Percentiles rank a stretch among this genome's conserved stretches.
phyloP scores from a whole-genome alignment of 2,797 vertebrate genomes.

The Cuculus canorus region DNA sequence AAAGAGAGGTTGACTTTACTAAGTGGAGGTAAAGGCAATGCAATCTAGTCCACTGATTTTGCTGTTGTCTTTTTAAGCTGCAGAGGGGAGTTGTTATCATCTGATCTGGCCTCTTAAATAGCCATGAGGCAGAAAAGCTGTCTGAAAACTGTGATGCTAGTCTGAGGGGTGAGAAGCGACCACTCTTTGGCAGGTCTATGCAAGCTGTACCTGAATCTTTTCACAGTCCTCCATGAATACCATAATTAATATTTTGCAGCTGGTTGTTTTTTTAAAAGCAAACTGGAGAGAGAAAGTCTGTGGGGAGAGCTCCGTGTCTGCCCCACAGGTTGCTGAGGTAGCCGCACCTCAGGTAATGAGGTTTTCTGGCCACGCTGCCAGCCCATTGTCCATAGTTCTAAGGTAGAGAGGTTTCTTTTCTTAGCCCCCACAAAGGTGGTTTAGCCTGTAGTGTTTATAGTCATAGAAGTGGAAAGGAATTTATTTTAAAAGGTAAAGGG shows the following conservation, averaged over 20 bases:
- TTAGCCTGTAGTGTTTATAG: neutral
- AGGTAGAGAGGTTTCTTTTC: neutral
- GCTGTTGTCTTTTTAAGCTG: neutral
- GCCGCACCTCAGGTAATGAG: neutral
- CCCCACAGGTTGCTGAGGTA: neutral
- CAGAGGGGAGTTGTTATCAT: neutral
- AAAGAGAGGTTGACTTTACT: neutral
- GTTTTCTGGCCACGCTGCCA: neutral
- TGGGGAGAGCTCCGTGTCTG: accelerated
- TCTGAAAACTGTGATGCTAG: neutral
- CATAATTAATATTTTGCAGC: neutral
- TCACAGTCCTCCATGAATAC: neutral
- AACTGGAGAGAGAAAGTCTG: neutral
- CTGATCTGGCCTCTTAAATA: neutral
- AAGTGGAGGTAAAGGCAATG: neutral
- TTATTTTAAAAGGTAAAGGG: neutral
- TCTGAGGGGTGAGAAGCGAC: neutral
- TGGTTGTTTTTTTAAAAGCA: neutral
- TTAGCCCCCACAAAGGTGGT: neutral
- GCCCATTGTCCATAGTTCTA: neutral
- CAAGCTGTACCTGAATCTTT: neutral
- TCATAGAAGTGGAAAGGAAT: neutral
- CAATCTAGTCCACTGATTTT: neutral
- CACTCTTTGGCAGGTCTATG: accelerated
- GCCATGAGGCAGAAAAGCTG: neutral